phyloP scores from a whole-genome alignment of 2,888 invertebrate genomes.

The Xanthia togata region DNA sequence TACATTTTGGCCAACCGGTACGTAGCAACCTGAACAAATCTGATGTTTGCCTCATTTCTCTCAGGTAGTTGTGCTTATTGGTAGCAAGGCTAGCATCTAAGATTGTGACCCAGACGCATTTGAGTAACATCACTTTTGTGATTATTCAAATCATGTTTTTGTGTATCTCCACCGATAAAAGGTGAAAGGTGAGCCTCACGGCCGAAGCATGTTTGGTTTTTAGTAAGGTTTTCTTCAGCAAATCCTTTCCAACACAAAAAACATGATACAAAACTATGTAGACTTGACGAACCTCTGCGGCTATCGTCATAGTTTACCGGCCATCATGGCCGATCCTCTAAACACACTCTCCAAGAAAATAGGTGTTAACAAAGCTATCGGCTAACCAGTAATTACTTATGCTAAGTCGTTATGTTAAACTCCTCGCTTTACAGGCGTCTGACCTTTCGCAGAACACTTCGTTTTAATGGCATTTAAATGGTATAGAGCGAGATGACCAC shows the following conservation, averaged over 20 bases:
- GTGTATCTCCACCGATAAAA: not conserved
- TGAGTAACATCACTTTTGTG: not conserved
- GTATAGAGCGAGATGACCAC: constrained; percentile 37
- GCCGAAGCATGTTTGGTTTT: not conserved
- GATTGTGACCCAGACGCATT: not conserved
- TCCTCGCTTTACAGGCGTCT: constrained; percentile 20
- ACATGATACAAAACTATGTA: not conserved
- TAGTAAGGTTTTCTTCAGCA: not conserved
- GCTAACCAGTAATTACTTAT: constrained; percentile 44
- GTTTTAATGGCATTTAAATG: constrained; percentile 41
- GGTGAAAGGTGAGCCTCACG: not conserved
- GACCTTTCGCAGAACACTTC: constrained; percentile 46
- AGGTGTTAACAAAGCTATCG: constrained; percentile 39
- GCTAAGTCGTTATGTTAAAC: constrained; percentile 41
- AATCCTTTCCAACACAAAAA: not conserved
- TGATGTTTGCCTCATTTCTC: not conserved
- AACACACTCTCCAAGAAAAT: constrained; percentile 13
- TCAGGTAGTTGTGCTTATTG: not conserved
- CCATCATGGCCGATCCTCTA: not conserved
- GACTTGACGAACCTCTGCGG: not conserved
- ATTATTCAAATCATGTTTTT: not conserved
- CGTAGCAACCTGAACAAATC: not conserved
- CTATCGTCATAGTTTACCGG: not conserved
- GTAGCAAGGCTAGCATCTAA: not conserved
- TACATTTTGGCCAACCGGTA: not conserved